Evolutionary conservation across 2,888 invertebrate genomes (phyloP), one percentile per base, ranked within the genome.

Genomic region (Autographa gamma): DNA sequence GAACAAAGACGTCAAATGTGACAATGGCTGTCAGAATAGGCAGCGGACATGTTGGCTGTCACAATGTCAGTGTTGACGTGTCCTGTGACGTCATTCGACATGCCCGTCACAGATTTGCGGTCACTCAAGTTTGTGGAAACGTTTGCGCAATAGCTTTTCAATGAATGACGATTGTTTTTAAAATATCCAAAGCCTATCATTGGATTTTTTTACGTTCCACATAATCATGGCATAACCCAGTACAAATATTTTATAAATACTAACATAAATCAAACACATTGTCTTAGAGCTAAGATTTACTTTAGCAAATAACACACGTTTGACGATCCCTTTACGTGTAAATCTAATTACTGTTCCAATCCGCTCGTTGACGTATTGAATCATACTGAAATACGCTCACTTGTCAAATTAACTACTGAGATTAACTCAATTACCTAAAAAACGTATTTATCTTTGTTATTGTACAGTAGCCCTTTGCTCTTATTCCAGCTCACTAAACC

Each of bases 1-100:
- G 19, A 56, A 56, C 54, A 56, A 25, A 56, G 54, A 19, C 54
- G 25, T 56, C 54, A 56, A 19, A 56, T 25, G 54, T 56, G n/a
- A 48, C 25, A 56, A 56, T 25, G 25, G 25, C 25, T 56, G 54
- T 56, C 25, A 56, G 54, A 25, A 13, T 25, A 25, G 1, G 19
- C 13, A 56, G 13, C 19, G 54, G 54, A 56, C 19, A 19, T 19
- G 19, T 19, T 56, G 54, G 54, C 18, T 9, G 19, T 19, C 3
- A 54, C 54, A 19, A 11, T 54, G 54, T 7, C 48, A 4, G 9
- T 54, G 54, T 54, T 19, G 14, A 43, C 43, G 54, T 19, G 3
- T 4, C 13, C 19, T 19, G 11, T 54, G 54, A 54, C 25, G 54
- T 19, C 25, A 56, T 19, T 56, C 13, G 3, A 56, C 25, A 25